phyloP scores from a whole-genome alignment of 2,888 invertebrate species.

The Lasioglossum marginatum region DNA sequence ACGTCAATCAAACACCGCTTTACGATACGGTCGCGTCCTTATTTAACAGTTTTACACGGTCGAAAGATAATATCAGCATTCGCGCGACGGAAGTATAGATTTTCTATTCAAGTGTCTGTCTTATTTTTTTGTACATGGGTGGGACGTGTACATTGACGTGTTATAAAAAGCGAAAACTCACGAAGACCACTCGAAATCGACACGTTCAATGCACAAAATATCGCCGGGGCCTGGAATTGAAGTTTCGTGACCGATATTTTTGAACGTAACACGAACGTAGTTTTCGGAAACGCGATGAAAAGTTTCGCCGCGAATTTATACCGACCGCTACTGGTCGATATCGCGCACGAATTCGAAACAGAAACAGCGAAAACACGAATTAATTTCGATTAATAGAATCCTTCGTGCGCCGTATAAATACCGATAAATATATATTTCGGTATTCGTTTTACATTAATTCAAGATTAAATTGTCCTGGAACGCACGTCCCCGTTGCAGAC shows the following conservation, averaged over 20 bases:
- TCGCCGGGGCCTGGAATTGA: neutral
- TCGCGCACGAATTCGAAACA: neutral
- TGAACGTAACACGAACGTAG: neutral
- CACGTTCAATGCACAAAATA: neutral
- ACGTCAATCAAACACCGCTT: neutral
- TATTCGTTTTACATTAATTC: conserved; percentile 61
- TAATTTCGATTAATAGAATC: conserved; percentile 33
- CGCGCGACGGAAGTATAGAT: neutral
- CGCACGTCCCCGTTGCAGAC: conserved; percentile 27
- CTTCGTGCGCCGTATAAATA: conserved; percentile 5
- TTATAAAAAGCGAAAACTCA: neutral
- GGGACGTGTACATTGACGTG: conserved; percentile 3
- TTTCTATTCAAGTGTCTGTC: neutral
- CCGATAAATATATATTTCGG: conserved; percentile 39
- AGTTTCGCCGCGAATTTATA: neutral
- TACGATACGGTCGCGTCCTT: neutral
- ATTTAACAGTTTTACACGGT: neutral
- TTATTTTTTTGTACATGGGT: neutral
- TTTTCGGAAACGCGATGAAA: neutral
- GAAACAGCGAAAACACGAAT: conserved; percentile 13
- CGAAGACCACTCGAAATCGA: neutral
- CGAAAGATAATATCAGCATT: neutral
- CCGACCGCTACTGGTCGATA: neutral
- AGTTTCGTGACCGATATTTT: conserved; percentile 17
- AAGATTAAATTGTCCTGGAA: conserved; percentile 56